Percentiles rank a stretch among this genome's conserved stretches.
Evolutionary conservation across 2,113 vertebrate species (phyloP).

Genomic region (Burhinus oedicnemus): DNA sequence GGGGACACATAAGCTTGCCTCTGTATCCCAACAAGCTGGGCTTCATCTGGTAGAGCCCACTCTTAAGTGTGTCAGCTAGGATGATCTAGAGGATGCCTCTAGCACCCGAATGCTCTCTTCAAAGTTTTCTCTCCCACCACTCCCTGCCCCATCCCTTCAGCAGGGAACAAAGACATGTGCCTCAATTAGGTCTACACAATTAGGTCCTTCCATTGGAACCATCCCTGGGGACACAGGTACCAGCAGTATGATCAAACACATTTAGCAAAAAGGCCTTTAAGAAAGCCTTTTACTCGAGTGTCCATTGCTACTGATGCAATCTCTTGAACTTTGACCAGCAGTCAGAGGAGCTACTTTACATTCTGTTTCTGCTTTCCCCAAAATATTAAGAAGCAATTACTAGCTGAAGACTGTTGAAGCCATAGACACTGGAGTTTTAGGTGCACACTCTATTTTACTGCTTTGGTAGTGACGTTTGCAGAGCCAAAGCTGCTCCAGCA

Average conservation of each 20-base stretch:
- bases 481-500: background rate
- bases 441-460: fast-evolving
- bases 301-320: background rate
- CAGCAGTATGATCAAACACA: background rate
- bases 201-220: background rate
- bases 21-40: background rate
- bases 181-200: background rate
- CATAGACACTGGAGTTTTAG: background rate
- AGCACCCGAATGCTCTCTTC: background rate
- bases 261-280: background rate
- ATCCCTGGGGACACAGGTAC: background rate
- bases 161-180: background rate
- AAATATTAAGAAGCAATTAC: background rate
- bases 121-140: background rate
- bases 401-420: background rate
- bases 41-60: fast-evolving
- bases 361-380: background rate
- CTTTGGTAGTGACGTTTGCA: background rate
- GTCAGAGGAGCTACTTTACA: background rate
- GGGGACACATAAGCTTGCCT: background rate
- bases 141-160: background rate
- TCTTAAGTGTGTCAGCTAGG: background rate
- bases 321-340: background rate
- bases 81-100: background rate
- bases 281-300: background rate